phyloP scores from a whole-genome alignment of 2,888 invertebrate species.

The Limenitis camilla region DNA sequence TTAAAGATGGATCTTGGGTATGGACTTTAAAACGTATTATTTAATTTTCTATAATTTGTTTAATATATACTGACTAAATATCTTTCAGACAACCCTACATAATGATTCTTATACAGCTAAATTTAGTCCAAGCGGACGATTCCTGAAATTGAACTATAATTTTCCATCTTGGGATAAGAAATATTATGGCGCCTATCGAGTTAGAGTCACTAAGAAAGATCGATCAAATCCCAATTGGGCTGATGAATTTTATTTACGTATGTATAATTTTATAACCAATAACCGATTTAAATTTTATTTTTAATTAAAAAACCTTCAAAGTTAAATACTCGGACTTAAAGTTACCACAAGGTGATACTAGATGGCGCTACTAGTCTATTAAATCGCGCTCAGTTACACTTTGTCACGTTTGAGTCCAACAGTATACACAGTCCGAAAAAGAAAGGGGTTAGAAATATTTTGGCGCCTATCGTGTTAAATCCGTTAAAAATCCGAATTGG shows the following conservation, averaged over 20 bases:
- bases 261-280: slow-evolving; percentile 28
- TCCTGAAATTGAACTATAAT: slow-evolving; percentile 15
- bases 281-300: too few relatives aligned
- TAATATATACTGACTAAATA: not conserved
- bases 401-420: too few relatives aligned
- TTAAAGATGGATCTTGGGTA: not conserved
- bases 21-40: not conserved
- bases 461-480: slow-evolving; percentile 20
- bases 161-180: slow-evolving; percentile 20
- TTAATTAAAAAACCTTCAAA: too few relatives aligned
- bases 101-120: slow-evolving; percentile 16
- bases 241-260: slow-evolving; percentile 13
- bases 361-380: too few relatives aligned
- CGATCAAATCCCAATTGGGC: not conserved
- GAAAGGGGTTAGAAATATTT: slow-evolving; percentile 14
- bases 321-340: too few relatives aligned
- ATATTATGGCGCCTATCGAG: slow-evolving; percentile 21
- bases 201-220: slow-evolving; percentile 15
- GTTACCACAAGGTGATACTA: too few relatives aligned
- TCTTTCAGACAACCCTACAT: slow-evolving; percentile 18
- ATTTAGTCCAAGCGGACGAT: slow-evolving; percentile 6
- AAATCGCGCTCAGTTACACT: too few relatives aligned
- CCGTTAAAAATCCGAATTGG: slow-evolving; percentile 8
- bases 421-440: too few relatives aligned
- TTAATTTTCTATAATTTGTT: not conserved